Percentiles rank a stretch among this genome's conserved stretches.
Evolutionary conservation across 2,888 invertebrate species (phyloP).

Genomic region (Tinea pellionella): DNA sequence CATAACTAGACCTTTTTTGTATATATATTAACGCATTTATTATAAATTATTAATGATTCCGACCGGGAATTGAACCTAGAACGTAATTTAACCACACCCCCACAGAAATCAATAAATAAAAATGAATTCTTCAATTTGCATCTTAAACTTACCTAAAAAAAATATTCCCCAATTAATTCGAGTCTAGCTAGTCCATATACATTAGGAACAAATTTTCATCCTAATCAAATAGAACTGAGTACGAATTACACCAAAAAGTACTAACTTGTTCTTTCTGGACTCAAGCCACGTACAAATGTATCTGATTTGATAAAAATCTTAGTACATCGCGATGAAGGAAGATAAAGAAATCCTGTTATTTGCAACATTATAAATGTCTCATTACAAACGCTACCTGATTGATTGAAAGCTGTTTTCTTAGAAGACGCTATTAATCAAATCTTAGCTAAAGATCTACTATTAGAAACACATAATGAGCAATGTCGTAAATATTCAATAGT

Average conservation of each 20-base stretch:
- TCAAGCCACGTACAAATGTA: not conserved
- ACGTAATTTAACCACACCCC: no score
- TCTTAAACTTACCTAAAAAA: no score
- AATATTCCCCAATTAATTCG: no score
- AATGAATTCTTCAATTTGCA: no score
- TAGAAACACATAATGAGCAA: not conserved
- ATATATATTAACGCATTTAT: no score
- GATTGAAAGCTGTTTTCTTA: not conserved
- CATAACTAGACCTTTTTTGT: no score
- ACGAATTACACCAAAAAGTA: not conserved
- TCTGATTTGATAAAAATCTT: constrained; percentile 3
- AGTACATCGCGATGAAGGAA: not conserved
- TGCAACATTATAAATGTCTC: constrained; percentile 8
- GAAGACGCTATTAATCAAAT: not conserved
- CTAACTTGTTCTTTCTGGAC: not conserved
- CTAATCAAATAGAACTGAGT: no score
- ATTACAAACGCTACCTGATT: constrained; percentile 6
- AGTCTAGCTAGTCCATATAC: no score
- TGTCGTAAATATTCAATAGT: not conserved
- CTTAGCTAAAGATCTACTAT: not conserved
- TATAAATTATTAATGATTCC: no score
- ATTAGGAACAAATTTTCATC: no score
- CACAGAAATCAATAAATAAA: no score
- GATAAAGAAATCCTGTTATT: not conserved
- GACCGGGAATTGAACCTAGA: no score